phyloP scores from a whole-genome alignment of 2,888 invertebrate genomes.

The Melangyna quadrimaculata region DNA sequence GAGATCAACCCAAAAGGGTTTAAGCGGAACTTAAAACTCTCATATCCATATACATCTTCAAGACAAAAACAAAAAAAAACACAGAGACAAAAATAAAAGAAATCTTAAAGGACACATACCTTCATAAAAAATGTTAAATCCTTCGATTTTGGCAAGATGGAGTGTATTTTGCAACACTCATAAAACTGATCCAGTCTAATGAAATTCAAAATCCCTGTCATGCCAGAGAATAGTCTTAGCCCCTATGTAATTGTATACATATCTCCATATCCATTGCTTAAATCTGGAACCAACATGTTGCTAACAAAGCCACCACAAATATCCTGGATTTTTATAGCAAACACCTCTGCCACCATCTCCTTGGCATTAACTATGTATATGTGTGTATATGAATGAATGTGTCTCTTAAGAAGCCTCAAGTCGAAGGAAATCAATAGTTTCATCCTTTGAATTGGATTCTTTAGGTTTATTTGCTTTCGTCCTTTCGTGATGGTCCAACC shows the following conservation, averaged over 20 bases:
- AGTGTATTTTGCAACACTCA: conserved; percentile 74
- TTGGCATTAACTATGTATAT: no score
- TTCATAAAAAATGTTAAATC: conserved; percentile 55
- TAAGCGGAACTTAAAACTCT: conserved; percentile 47
- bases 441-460: conserved; percentile 49
- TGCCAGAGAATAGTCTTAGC: conserved; percentile 44
- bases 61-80: conserved; percentile 6
- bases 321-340: conserved; percentile 60
- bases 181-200: conserved; percentile 76
- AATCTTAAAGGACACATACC: conserved; percentile 25
- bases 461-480: conserved; percentile 28
- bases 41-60: conserved; percentile 29
- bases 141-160: conserved; percentile 69
- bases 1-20: conserved; percentile 36
- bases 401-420: conserved; percentile 40
- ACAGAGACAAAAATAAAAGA: neutral
- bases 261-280: neutral
- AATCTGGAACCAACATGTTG: conserved; percentile 66
- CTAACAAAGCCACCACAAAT: conserved; percentile 71
- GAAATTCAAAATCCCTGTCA: conserved; percentile 74
- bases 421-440: conserved; percentile 68
- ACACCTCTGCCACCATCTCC: conserved; percentile 39
- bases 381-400: no score
- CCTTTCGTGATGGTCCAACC: conserved; percentile 4
- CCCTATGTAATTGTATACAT: conserved; percentile 43